phyloP scores from a whole-genome alignment of 2,113 vertebrate species.

The Clarias gariepinus region DNA sequence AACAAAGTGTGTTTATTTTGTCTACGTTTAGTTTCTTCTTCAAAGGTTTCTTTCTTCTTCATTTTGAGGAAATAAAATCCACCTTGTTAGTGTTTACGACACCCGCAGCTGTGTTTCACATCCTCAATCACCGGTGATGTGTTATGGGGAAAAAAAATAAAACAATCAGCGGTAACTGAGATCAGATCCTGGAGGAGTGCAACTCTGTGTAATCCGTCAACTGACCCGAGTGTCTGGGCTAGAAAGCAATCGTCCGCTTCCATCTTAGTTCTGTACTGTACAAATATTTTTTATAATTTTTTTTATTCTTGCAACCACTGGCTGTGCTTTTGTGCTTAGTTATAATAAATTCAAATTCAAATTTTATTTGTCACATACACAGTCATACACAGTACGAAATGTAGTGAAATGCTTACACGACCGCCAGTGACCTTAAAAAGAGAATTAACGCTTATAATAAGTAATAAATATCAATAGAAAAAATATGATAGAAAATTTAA shows the following conservation, averaged over 20 bases:
- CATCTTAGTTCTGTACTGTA: not conserved
- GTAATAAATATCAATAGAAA: no score
- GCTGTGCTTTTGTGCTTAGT: not conserved
- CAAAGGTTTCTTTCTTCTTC: not conserved
- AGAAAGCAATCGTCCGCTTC: not conserved
- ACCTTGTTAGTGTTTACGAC: not conserved
- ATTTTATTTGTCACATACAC: no score
- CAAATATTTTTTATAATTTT: no score
- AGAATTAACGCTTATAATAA: no score
- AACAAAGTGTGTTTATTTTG: not conserved
- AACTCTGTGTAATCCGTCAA: not conserved
- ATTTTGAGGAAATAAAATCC: not conserved
- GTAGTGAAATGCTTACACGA: no score
- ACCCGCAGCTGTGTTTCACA: not conserved
- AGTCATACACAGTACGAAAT: no score
- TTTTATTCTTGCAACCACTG: no score
- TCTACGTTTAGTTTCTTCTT: not conserved
- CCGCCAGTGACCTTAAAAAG: no score
- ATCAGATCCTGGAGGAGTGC: not conserved
- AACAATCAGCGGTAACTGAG: not conserved
- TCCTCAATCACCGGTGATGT: not conserved
- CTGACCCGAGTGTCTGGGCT: not conserved
- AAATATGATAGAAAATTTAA: no score
- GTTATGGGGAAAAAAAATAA: not conserved
- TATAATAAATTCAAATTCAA: no score